A percentile compares a stretch with the other conserved stretches of the same genome.
Evolutionary conservation across 2,888 invertebrate genomes (phyloP).

Genomic region (Epistrophella euchroma): DNA sequence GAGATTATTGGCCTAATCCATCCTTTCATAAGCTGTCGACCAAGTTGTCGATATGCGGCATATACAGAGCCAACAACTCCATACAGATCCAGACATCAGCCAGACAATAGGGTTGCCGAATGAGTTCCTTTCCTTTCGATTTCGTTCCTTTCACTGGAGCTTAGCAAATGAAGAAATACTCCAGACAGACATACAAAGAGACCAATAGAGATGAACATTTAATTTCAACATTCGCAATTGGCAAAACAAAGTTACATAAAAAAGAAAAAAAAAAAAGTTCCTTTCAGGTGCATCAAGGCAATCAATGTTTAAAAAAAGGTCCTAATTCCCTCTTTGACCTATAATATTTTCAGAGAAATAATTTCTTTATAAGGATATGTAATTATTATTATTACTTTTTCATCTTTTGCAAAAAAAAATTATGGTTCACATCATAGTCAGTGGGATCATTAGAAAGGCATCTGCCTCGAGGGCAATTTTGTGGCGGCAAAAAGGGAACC

Average conservation of each 20-base stretch:
- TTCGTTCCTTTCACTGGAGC: conserved; percentile 34
- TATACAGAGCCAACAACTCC: conserved; percentile 14
- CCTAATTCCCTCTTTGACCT: conserved; percentile 70
- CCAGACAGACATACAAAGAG: conserved; percentile 14
- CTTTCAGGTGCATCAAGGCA: conserved; percentile 60
- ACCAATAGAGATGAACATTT: conserved; percentile 45
- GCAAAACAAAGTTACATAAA: conserved; percentile 63
- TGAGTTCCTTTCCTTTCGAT: conserved; percentile 53
- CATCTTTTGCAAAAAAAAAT: conserved; percentile 42
- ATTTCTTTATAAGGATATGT: conserved; percentile 46
- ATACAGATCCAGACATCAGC: conserved; percentile 57
- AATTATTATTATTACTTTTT: conserved; percentile 56
- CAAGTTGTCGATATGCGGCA: conserved; percentile 50
- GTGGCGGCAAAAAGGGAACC: conserved; percentile 66
- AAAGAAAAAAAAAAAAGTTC: conserved; percentile 49
- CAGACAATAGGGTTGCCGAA: conserved; percentile 66
- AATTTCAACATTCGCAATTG: conserved; percentile 69
- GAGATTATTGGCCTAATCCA: conserved; percentile 74
- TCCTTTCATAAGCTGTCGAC: conserved; percentile 67
- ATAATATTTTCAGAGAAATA: conserved; percentile 28
- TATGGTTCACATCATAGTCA: conserved; percentile 51
- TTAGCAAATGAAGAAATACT: conserved; percentile 13
- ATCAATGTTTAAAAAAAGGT: conserved; percentile 50
- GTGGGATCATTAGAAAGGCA: conserved; percentile 61
- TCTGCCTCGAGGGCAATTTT: conserved; percentile 59